Conservation (phyloP, 1,140 invertebrate species). For the Oedothorax gibbosus region DNA sequence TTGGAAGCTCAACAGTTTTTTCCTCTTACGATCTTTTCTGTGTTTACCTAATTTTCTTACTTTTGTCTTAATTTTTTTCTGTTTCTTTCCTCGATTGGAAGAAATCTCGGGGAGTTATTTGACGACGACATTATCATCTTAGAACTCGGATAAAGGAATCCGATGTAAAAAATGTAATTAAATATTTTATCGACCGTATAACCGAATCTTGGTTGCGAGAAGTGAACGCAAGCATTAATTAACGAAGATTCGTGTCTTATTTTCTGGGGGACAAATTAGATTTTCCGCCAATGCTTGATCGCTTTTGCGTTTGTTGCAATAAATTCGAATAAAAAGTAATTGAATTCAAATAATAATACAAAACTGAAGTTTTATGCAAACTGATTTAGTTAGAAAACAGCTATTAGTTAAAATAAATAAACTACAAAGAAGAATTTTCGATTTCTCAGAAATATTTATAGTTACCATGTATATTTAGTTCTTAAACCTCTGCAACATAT, state of each 20-base stretch:
- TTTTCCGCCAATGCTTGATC: constrained; percentile 18
- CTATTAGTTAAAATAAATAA: too few species aligned
- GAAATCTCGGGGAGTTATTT: constrained; percentile 37
- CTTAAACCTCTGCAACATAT: too few species aligned
- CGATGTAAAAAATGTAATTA: constrained; percentile 42
- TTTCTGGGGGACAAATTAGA: constrained; percentile 27
- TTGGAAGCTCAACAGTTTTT: constrained; percentile 31
- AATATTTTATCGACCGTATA: constrained; percentile 37
- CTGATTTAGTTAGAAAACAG: too few species aligned
- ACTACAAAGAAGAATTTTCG: too few species aligned
- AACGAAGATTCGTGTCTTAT: constrained; percentile 29
- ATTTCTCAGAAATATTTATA: too few species aligned
- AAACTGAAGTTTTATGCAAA: too few species aligned
- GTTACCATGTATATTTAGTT: too few species aligned
- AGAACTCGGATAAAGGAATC: constrained; percentile 24
- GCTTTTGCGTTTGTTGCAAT: not conserved
- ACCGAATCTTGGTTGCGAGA: constrained; percentile 6
- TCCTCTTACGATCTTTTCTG: not conserved
- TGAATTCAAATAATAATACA: not conserved
- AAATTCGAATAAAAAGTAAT: not conserved
- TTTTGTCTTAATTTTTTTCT: constrained; percentile 4
- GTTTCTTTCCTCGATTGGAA: constrained; percentile 12
- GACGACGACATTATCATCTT: constrained; percentile 36
- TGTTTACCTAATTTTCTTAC: constrained; percentile 37
- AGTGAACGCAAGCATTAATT: constrained; percentile 19